Evolutionary conservation across 2,797 vertebrate genomes (phyloP).

Genomic region (Tiaroga cobitis): DNA sequence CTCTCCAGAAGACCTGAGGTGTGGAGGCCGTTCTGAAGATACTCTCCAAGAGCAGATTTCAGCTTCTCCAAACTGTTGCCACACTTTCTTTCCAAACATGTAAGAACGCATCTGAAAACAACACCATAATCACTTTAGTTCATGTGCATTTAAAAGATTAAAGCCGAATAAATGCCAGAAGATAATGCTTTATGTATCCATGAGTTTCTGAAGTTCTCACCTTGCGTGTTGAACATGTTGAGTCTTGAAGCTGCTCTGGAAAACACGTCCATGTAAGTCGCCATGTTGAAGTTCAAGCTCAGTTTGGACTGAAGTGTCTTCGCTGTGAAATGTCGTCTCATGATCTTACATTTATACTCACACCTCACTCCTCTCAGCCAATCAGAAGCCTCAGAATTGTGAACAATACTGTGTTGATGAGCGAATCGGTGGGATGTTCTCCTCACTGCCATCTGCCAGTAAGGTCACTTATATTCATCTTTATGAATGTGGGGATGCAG

Average conservation of each 20-base stretch:
- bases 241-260: constrained; percentile 69
- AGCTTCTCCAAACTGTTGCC: constrained; percentile 74
- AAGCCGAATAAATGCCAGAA: not conserved
- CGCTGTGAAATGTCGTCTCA: not conserved
- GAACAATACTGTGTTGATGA: constrained; percentile 66
- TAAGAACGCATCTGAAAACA: constrained; percentile 74
- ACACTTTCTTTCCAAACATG: constrained; percentile 76
- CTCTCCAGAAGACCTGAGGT: constrained; percentile 75
- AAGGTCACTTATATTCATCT: constrained; percentile 61
- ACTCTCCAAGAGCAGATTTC: constrained; percentile 72
- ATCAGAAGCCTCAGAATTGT: constrained; percentile 62
- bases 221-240: constrained; percentile 48
- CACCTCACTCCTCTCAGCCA: constrained; percentile 62
- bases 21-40: constrained; percentile 73
- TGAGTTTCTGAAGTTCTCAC: constrained; percentile 26
- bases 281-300: constrained; percentile 59
- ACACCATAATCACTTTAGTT: constrained; percentile 22
- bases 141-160: not conserved
- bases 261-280: constrained; percentile 71
- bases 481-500: constrained; percentile 18
- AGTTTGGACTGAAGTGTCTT: not conserved
- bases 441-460: constrained; percentile 63
- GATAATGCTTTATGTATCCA: not conserved
- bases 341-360: constrained; percentile 70
- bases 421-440: constrained; percentile 75